Evolutionary conservation across 2,888 invertebrate genomes (phyloP), one percentile per base, ranked within the genome.

Genomic region (Tridacna crocea): DNA sequence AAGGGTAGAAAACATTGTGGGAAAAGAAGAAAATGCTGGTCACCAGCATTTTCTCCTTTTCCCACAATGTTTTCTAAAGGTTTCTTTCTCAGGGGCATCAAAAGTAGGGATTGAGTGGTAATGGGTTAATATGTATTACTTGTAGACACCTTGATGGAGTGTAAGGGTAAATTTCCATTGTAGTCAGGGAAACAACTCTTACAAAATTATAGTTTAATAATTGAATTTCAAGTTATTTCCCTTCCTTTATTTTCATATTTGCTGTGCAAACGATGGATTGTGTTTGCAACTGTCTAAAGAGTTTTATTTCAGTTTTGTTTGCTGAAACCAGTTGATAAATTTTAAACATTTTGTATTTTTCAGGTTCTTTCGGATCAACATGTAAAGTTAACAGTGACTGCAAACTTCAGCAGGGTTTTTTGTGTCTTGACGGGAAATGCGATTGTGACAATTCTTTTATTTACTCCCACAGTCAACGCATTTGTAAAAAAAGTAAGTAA

Each of bases 321-420:
- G 36, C 36, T 36, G 36, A 8, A 19, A 19, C 3, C 6, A 6
- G 15, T 55, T 3, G 3, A 15, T 55, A 55, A 55, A 19, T 15
- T 10, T 55, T 19, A 3, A 55, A 19, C 11, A 11, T 55, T 55
- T 10, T 19, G 17, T 55, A 10, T 55, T 3, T 77, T 78, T 72
- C 80, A 80, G 85, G 85, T 36, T 47, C 13, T 12, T 82, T 80
- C 65, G 82, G 78, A 10, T 55, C 80, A 10, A n/a, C 36, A 13
- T 85, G 85, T 68, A 76, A 48, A 8, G 74, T 77, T 8, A 82
- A 80, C 80, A 85, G 85, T 58, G 85, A 85, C 70, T 85, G 85
- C 66, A 77, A 80, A 22, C n/a, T 80, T 4, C 79, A 79, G 19
- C 27, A 27, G 6, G 75, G 68, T 15, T 76, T 82, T 51, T 63